Evolutionary conservation across 2,888 invertebrate genomes (phyloP).

Genomic region (Phlogophora meticulosa): DNA sequence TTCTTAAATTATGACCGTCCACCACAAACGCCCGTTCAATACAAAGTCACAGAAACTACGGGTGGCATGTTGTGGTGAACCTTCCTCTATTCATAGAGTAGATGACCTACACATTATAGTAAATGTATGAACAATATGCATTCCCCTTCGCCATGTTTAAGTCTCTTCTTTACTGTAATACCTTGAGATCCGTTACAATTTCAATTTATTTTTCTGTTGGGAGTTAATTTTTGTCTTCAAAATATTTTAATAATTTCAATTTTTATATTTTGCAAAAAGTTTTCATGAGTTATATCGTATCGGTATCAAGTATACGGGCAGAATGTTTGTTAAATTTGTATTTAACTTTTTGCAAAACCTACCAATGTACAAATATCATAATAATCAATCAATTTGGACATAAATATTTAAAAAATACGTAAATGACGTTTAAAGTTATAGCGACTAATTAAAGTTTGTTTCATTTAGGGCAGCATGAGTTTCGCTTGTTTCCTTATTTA

Average conservation of each 20-base stretch:
- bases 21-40: conserved; percentile 67
- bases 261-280: conserved; percentile 64
- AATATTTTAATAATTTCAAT: conserved; percentile 56
- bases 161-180: conserved; percentile 67
- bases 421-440: conserved; percentile 33
- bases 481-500: conserved; percentile 83
- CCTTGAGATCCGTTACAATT: conserved; percentile 58
- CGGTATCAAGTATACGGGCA: conserved; percentile 1
- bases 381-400: conserved; percentile 46
- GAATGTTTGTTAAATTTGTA: conserved; percentile 4
- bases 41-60: conserved; percentile 58
- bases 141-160: conserved; percentile 77
- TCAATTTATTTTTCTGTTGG: conserved; percentile 54
- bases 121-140: conserved; percentile 81
- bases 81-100: conserved; percentile 78
- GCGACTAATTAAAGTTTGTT: conserved; percentile 66
- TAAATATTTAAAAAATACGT: conserved; percentile 32
- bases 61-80: conserved; percentile 73
- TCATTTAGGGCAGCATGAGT: conserved; percentile 85
- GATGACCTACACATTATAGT: conserved; percentile 81
- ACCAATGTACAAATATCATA: conserved; percentile 52
- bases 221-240: conserved; percentile 48
- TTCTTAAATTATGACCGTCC: conserved; percentile 57
- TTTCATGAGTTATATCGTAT: conserved; percentile 20
- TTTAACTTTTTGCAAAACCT: conserved; percentile 62